Evolutionary conservation across 1,140 invertebrate genomes (phyloP).

Genomic region (Ectropis grisescens): DNA sequence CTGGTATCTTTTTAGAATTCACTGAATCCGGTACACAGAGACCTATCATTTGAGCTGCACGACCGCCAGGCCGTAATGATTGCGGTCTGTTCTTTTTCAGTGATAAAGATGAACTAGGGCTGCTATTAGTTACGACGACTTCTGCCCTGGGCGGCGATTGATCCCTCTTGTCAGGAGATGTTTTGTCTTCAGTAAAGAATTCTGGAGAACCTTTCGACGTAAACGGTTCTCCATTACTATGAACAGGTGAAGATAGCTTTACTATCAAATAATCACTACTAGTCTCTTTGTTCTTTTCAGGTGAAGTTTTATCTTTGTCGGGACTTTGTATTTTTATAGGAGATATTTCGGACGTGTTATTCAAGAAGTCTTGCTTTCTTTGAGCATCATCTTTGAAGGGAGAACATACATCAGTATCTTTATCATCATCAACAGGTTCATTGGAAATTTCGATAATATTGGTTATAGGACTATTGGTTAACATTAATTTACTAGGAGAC

Average conservation of each 20-base stretch:
- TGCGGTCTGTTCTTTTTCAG: constrained; percentile 53
- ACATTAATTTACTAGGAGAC: too few relatives aligned
- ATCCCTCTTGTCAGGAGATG: constrained; percentile 44
- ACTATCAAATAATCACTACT: constrained; percentile 46
- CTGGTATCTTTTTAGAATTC: constrained; percentile 21
- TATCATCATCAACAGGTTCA: too few relatives aligned
- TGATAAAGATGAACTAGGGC: constrained; percentile 46
- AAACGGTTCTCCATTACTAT: constrained; percentile 48
- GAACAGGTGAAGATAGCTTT: constrained; percentile 39
- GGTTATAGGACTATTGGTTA: not conserved
- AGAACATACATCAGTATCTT: constrained; percentile 25
- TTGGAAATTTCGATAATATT: too few relatives aligned
- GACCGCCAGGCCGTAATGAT: constrained; percentile 35
- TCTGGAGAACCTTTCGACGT: constrained; percentile 41
- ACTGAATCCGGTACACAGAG: constrained; percentile 50
- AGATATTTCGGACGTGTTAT: constrained; percentile 70
- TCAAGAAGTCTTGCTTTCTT: constrained; percentile 66
- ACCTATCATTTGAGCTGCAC: constrained; percentile 65
- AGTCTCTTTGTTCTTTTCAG: constrained; percentile 43
- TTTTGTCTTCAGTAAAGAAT: constrained; percentile 55
- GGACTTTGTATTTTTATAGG: constrained; percentile 65
- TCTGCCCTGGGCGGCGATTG: constrained; percentile 48
- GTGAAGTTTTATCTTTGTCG: constrained; percentile 35
- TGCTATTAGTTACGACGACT: constrained; percentile 23
- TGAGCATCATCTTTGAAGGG: constrained; percentile 52